phyloP scores from a whole-genome alignment of 2,113 vertebrate genomes.

The Rhinoderma darwinii region DNA sequence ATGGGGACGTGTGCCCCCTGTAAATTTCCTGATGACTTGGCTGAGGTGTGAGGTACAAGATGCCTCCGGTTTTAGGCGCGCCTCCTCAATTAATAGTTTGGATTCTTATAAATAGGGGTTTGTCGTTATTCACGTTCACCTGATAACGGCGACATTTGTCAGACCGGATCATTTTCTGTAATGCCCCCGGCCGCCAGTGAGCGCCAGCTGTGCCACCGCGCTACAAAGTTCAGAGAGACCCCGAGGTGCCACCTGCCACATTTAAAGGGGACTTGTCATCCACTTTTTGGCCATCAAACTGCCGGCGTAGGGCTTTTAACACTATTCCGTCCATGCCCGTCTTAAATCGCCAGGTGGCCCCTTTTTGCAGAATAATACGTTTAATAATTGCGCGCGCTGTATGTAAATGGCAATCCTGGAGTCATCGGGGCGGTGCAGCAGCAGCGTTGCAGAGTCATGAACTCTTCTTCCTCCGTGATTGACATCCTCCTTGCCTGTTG shows the following conservation, averaged over 20 bases:
- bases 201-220: not conserved
- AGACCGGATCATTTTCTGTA: not conserved
- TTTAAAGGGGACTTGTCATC: too few species aligned
- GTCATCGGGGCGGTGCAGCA: too few species aligned
- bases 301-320: too few species aligned
- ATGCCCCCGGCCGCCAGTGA: not conserved
- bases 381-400: too few species aligned
- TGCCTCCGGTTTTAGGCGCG: not conserved
- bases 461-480: too few species aligned
- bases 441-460: too few species aligned
- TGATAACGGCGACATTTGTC: constrained; percentile 12
- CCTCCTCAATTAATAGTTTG: not conserved
- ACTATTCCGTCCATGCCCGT: too few species aligned
- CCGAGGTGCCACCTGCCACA: not conserved
- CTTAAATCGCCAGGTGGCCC: too few species aligned
- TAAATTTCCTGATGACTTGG: not conserved
- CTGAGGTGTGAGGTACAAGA: not conserved
- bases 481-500: too few species aligned
- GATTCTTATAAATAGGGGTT: not conserved
- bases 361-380: too few species aligned
- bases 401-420: too few species aligned
- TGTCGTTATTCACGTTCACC: not conserved
- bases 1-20: not conserved
- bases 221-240: not conserved
- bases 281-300: too few species aligned